Evolutionary conservation across 1,140 invertebrate genomes (phyloP).

Genomic region (Callitettix versicolor): DNA sequence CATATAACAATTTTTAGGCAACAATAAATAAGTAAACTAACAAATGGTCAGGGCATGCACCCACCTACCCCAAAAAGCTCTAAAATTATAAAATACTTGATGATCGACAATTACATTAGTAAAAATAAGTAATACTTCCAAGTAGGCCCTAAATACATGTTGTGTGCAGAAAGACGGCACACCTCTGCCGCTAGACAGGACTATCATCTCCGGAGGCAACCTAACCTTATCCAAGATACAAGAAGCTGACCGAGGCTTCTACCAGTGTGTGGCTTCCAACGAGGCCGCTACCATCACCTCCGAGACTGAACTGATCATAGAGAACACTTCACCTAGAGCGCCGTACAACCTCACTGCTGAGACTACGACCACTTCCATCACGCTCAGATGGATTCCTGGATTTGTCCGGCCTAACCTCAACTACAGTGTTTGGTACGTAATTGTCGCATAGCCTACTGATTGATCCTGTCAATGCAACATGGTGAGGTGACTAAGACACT

Average conservation of each 20-base stretch:
- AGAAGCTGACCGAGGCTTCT: constrained; percentile 80
- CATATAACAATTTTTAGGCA: no score
- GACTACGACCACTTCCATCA: constrained; percentile 63
- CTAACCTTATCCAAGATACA: constrained; percentile 71
- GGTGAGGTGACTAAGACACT: no score
- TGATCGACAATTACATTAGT: no score
- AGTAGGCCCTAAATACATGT: no score
- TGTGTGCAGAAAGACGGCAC: constrained; percentile 58
- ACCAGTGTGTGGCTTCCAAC: constrained; percentile 85
- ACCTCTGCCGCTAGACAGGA: constrained; percentile 55
- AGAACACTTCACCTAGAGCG: constrained; percentile 74
- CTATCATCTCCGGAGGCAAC: constrained; percentile 66
- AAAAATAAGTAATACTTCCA: no score
- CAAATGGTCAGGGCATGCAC: no score
- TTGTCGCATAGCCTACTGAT: no score
- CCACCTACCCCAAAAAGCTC: no score
- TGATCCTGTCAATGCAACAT: no score
- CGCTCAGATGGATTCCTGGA: constrained; percentile 76
- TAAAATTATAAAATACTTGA: no score
- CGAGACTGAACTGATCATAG: constrained; percentile 77
- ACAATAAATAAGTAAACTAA: no score
- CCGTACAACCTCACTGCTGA: constrained; percentile 80
- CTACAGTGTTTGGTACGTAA: constrained; percentile 72
- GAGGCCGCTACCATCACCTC: constrained; percentile 82
- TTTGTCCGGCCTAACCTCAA: constrained; percentile 70